phyloP scores from a whole-genome alignment of 1,140 invertebrate genomes.

The Magallana gigas region DNA sequence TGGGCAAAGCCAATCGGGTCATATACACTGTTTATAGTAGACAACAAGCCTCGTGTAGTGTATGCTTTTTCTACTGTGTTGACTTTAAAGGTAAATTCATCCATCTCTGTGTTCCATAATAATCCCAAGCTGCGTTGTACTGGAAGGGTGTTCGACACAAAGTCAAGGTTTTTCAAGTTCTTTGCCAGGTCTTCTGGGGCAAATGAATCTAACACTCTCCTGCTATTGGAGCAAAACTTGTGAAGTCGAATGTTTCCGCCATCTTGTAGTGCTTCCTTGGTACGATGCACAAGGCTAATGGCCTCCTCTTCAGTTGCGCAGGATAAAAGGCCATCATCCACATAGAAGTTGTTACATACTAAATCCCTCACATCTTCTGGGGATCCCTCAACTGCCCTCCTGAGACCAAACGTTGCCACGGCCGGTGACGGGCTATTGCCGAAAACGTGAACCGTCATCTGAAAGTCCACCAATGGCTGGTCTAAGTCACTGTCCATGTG shows the following conservation, averaged over 20 bases:
- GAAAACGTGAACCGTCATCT: conserved; percentile 44
- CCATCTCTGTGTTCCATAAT: conserved; percentile 52
- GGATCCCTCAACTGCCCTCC: conserved; percentile 13
- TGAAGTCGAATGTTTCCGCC: conserved; percentile 51
- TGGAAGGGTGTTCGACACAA: conserved; percentile 40
- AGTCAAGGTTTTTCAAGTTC: conserved; percentile 55
- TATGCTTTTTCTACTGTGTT: conserved; percentile 44
- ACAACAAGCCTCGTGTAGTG: conserved; percentile 53
- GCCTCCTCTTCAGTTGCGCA: conserved; percentile 22
- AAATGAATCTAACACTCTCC: conserved; percentile 48
- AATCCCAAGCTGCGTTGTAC: conserved; percentile 60
- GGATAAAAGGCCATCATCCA: conserved; percentile 52
- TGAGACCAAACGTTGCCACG: conserved; percentile 31
- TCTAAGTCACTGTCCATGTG: conserved; percentile 20
- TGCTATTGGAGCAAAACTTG: conserved; percentile 55
- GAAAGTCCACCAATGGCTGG: conserved; percentile 38
- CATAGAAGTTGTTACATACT: conserved; percentile 52
- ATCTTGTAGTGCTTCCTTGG: conserved; percentile 7
- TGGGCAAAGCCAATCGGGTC: conserved; percentile 51
- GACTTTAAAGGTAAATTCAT: conserved; percentile 54
- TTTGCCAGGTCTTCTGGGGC: conserved; percentile 49
- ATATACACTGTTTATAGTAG: conserved; percentile 57
- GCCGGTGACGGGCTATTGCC: conserved; percentile 37
- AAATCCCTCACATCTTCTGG: conserved; percentile 40
- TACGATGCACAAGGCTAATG: conserved; percentile 46